Evolutionary conservation across 2,113 vertebrate genomes (phyloP).

Genomic region (Notarius quadriscutis): DNA sequence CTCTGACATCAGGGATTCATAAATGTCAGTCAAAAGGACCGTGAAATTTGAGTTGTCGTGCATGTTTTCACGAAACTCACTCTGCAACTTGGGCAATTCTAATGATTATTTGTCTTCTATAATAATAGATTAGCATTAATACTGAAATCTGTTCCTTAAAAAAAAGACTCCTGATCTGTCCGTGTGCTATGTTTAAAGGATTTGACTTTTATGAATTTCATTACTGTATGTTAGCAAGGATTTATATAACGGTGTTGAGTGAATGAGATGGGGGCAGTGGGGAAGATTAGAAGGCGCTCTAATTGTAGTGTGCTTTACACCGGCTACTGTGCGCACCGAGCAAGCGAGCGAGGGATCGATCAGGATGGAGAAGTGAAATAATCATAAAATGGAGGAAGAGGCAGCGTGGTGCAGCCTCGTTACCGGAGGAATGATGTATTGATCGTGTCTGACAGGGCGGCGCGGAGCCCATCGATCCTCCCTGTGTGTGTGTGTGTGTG

Average conservation of each 20-base stretch:
- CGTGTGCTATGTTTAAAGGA: slow-evolving; percentile 35
- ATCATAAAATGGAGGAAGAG: slow-evolving; percentile 75
- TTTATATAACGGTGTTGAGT: slow-evolving; percentile 61
- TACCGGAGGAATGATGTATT: slow-evolving; percentile 93
- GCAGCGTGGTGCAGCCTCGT: slow-evolving; percentile 65
- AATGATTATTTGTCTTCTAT: not conserved
- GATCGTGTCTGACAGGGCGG: slow-evolving; percentile 86
- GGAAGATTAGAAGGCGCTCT: slow-evolving; percentile 73
- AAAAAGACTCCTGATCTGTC: not conserved
- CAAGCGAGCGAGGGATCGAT: slow-evolving; percentile 67
- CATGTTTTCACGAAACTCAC: no score
- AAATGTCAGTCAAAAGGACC: not conserved
- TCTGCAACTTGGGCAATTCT: not conserved
- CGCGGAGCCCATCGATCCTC: slow-evolving; percentile 82
- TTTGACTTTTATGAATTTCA: slow-evolving; percentile 37
- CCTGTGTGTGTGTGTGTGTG: slow-evolving; percentile 23
- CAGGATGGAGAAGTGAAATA: slow-evolving; percentile 68
- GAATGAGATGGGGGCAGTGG: slow-evolving; percentile 54
- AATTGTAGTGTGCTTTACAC: slow-evolving; percentile 86
- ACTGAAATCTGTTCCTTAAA: not conserved
- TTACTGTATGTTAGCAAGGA: slow-evolving; percentile 39
- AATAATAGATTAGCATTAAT: not conserved
- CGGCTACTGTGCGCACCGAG: slow-evolving; percentile 63
- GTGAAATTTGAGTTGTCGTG: not conserved
- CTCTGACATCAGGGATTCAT: not conserved